Evolutionary conservation across 2,797 vertebrate species (phyloP).

Genomic region (Apogon hyalosoma): DNA sequence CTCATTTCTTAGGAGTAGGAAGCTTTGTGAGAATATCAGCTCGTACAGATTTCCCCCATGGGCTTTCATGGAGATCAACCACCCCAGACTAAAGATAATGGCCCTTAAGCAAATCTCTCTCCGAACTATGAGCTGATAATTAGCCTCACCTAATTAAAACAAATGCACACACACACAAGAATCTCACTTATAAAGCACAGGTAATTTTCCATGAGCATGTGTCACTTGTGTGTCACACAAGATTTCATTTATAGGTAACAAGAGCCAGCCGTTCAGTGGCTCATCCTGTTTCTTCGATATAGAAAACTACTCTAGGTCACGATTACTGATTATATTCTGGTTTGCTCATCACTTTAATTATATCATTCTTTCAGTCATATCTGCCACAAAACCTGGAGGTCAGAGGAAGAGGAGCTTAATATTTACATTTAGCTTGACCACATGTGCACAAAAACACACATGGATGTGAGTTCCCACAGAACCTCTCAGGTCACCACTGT

Average conservation of each 20-base stretch:
- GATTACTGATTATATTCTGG: constrained; percentile 15
- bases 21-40: constrained; percentile 17
- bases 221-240: constrained; percentile 25
- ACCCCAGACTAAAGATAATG: constrained; percentile 15
- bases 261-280: constrained; percentile 36
- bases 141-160: constrained; percentile 61
- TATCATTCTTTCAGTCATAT: constrained; percentile 48
- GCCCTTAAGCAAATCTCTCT: constrained; percentile 11
- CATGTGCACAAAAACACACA: constrained; percentile 23
- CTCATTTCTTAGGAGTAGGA: constrained; percentile 1
- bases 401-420: constrained; percentile 54
- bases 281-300: constrained; percentile 26
- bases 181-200: constrained; percentile 28
- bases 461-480: constrained; percentile 54
- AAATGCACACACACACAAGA: constrained; percentile 29
- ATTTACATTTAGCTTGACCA: constrained; percentile 57
- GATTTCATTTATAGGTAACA: constrained; percentile 41
- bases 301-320: constrained; percentile 43
- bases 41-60: constrained; percentile 5
- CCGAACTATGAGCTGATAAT: constrained; percentile 54
- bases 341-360: constrained; percentile 50
- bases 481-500: constrained; percentile 22
- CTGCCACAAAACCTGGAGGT: constrained; percentile 45
- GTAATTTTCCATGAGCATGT: constrained; percentile 39
- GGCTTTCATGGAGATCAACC: constrained; percentile 23